Evolutionary conservation across 1,140 invertebrate genomes (phyloP).

Genomic region (Drosophila novamexicana): DNA sequence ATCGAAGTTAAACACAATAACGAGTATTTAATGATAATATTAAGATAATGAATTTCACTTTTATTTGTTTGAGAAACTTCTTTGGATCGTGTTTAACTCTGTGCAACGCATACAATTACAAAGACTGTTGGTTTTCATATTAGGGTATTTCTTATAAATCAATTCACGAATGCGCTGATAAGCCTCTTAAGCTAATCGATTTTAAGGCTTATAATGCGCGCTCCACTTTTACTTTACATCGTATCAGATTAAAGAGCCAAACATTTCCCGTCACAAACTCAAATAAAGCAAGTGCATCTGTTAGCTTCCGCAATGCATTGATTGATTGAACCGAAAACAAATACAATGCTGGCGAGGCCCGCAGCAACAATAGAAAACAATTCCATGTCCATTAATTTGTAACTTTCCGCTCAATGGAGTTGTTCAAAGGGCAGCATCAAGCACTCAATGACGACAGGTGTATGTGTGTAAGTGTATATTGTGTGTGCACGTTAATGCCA

Average conservation of each 20-base stretch:
- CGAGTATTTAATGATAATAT: no score
- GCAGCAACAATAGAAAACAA: constrained; percentile 42
- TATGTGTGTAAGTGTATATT: constrained; percentile 6
- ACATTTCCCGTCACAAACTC: constrained; percentile 16
- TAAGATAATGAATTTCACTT: no score
- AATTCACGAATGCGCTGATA: background rate
- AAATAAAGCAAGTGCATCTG: constrained; percentile 33
- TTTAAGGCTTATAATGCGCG: background rate
- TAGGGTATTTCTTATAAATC: background rate
- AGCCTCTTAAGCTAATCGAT: background rate
- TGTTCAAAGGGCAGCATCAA: constrained; percentile 63
- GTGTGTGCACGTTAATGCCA: background rate
- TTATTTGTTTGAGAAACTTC: constrained; percentile 3
- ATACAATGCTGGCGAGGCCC: constrained; percentile 31
- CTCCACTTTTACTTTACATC: constrained; percentile 31
- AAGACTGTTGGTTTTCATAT: constrained; percentile 1
- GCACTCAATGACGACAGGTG: constrained; percentile 25
- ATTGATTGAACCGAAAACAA: constrained; percentile 56
- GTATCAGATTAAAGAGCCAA: background rate
- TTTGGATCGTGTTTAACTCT: background rate
- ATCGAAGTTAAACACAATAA: no score
- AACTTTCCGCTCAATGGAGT: constrained; percentile 64
- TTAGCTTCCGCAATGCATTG: constrained; percentile 62
- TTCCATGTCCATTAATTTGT: constrained; percentile 63
- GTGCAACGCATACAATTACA: background rate